These are phyloP conservation scores for Aphelenchoides avenae DNA, from an alignment of 1,140 invertebrate genomes.

Conservation along the genomic window DNA sequence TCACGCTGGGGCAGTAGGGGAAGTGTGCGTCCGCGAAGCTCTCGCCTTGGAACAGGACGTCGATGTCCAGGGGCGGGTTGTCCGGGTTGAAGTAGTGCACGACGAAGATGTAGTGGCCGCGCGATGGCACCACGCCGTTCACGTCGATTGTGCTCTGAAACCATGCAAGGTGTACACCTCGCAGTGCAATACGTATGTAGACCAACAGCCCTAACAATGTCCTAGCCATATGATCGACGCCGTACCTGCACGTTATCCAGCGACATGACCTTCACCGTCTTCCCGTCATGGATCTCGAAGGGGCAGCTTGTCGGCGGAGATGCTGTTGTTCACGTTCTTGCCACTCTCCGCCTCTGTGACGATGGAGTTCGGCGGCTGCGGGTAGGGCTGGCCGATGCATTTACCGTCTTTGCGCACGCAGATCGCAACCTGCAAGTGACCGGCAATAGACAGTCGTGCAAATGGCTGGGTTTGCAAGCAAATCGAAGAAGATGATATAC, in stretches of 20 bases:
- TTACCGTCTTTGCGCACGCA: conserved; percentile 74
- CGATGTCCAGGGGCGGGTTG: conserved; percentile 71
- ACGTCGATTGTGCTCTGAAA: conserved; percentile 49
- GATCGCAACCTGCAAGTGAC: conserved; percentile 64
- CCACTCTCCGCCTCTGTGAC: conserved; percentile 49
- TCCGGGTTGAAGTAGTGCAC: conserved; percentile 93
- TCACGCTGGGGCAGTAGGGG: conserved; percentile 71
- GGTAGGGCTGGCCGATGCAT: conserved; percentile 72
- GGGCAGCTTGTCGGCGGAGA: conserved; percentile 56
- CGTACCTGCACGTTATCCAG: conserved; percentile 60
- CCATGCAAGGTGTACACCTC: too few species aligned
- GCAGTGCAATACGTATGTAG: too few species aligned
- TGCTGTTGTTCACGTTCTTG: conserved; percentile 63
- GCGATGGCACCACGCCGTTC: conserved; percentile 59
- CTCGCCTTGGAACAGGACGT: conserved; percentile 75
- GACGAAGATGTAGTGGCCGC: conserved; percentile 79
- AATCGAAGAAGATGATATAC: background rate
- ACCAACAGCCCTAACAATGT: too few species aligned
- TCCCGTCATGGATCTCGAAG: conserved; percentile 46
- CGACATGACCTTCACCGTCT: conserved; percentile 58
- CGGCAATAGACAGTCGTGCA: too few species aligned
- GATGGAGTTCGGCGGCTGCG: conserved; percentile 72
- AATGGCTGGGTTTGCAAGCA: too few species aligned
- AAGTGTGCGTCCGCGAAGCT: conserved; percentile 72
- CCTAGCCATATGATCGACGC: too few species aligned